A percentile compares a stretch with the other conserved stretches of the same genome.
phyloP scores from a whole-genome alignment of 2,888 invertebrate species.

The Venustoraphidia nigricollis region DNA sequence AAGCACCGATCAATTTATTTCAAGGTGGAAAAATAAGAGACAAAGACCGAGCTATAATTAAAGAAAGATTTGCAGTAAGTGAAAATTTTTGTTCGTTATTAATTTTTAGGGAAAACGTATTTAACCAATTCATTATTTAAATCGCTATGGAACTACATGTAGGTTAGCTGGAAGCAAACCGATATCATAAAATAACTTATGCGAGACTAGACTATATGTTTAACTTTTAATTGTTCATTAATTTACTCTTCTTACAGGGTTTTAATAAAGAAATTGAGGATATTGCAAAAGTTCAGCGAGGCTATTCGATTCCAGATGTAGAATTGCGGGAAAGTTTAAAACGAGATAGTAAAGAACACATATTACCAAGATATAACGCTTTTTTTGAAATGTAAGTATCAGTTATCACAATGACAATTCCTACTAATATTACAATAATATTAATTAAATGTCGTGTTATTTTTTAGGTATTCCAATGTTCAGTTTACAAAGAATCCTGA shows the following conservation, averaged over 20 bases:
- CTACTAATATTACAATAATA: neutral
- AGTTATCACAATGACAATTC: neutral
- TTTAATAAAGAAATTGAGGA: slow-evolving; percentile 96
- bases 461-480: slow-evolving; percentile 46
- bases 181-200: too few species aligned
- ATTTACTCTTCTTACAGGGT: slow-evolving; percentile 37
- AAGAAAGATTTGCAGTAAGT: slow-evolving; percentile 77
- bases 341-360: slow-evolving; percentile 74
- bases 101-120: neutral
- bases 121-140: neutral
- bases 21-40: slow-evolving; percentile 60
- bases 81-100: slow-evolving; percentile 1
- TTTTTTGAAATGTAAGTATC: slow-evolving; percentile 53
- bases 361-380: slow-evolving; percentile 71
- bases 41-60: slow-evolving; percentile 69
- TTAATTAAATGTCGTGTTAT: slow-evolving; percentile 6
- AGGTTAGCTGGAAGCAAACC: neutral
- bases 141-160: neutral
- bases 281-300: slow-evolving; percentile 64
- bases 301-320: slow-evolving; percentile 86
- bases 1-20: slow-evolving; percentile 39
- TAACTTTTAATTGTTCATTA: too few species aligned
- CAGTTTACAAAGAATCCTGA: slow-evolving; percentile 86
- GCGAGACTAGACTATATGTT: too few species aligned
- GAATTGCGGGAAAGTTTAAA: slow-evolving; percentile 79